Conservation (phyloP, 2,113 vertebrate species). For the Amblyornis subalaris region DNA sequence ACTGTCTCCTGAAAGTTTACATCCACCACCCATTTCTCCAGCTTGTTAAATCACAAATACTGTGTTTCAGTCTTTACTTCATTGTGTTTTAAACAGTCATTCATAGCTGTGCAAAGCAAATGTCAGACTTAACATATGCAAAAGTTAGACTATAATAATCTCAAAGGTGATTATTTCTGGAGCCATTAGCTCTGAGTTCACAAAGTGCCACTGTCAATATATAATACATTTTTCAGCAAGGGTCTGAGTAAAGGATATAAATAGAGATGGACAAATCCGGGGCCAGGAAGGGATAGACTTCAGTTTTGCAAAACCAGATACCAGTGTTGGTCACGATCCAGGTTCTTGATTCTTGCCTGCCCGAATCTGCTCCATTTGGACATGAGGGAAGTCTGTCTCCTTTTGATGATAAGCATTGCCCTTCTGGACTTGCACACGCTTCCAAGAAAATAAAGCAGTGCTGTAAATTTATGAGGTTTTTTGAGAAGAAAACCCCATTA, state of each 20-base stretch:
- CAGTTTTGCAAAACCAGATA: conserved; percentile 20
- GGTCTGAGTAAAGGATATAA: neutral
- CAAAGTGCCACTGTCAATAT: conserved; percentile 8
- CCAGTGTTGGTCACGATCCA: neutral
- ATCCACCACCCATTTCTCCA: neutral
- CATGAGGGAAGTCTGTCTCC: neutral
- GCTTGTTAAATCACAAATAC: neutral
- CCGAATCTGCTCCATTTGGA: neutral
- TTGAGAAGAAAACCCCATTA: neutral
- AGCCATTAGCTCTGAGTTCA: conserved; percentile 3
- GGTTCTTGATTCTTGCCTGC: neutral
- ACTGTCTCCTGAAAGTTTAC: neutral
- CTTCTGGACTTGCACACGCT: neutral
- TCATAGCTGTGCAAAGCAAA: neutral
- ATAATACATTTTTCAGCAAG: conserved; percentile 33
- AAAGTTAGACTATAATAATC: neutral
- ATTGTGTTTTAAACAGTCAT: neutral
- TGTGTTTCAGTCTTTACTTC: neutral
- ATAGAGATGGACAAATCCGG: neutral
- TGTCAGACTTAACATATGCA: neutral
- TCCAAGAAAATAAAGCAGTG: neutral
- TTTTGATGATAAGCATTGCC: neutral
- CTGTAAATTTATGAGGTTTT: neutral
- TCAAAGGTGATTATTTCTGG: conserved; percentile 17
- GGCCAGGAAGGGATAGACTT: neutral